Percentiles rank a stretch among this genome's conserved stretches.
Evolutionary conservation across 2,797 vertebrate species (phyloP).

Genomic region (Lagorchestes hirsutus): DNA sequence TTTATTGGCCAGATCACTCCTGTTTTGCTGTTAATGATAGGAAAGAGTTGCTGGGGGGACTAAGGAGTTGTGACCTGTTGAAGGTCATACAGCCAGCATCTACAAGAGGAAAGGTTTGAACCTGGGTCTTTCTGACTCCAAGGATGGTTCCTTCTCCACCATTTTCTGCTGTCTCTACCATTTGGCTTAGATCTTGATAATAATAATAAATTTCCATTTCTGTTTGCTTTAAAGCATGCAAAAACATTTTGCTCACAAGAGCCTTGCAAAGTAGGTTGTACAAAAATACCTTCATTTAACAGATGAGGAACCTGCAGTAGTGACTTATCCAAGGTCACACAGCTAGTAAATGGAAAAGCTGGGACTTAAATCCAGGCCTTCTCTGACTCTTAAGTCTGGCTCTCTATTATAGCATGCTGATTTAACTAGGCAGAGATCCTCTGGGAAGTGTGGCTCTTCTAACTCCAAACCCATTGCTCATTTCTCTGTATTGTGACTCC

Average conservation of each 20-base stretch:
- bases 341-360: not conserved
- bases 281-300: not conserved
- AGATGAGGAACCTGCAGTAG: not conserved
- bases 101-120: not conserved
- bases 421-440: not conserved
- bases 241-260: not conserved
- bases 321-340: not conserved
- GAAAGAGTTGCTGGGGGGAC: not conserved
- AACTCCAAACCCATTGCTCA: not conserved
- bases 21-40: not conserved
- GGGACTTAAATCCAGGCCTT: not conserved
- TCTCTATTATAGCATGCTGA: not conserved
- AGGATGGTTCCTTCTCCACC: not conserved
- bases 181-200: not conserved
- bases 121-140: not conserved
- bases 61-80: not conserved
- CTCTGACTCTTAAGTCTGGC: not conserved
- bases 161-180: not conserved
- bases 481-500: not conserved
- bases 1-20: not conserved
- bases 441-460: not conserved
- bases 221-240: not conserved
- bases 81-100: not conserved
- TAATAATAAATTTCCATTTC: not conserved
- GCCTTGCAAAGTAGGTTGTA: not conserved